Conservation (phyloP, 2,113 vertebrate genomes). For the Octodon degus region DNA sequence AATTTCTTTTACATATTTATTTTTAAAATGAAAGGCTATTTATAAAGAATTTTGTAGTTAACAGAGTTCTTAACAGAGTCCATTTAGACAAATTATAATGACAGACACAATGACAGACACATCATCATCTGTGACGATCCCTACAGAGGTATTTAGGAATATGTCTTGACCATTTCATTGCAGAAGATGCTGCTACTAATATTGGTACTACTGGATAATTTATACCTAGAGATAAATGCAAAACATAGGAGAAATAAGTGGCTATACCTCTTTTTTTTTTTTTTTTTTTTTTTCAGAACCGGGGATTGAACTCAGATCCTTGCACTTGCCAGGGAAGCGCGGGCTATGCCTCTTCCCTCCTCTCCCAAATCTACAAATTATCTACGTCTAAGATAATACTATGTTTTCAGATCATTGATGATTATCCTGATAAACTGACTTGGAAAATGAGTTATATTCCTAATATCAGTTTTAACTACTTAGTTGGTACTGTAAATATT, state of each 20-base stretch:
- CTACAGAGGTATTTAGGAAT: neutral
- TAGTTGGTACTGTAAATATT: neutral
- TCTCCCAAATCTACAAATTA: neutral
- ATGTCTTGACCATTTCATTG: neutral
- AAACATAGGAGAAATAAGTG: neutral
- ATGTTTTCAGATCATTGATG: conserved; percentile 18
- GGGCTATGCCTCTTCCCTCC: neutral
- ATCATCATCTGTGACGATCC: too few relatives aligned
- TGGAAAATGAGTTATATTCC: neutral
- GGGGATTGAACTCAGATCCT: too few relatives aligned
- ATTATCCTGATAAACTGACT: neutral
- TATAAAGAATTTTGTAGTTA: neutral
- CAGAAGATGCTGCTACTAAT: neutral
- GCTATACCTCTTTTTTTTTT: rapidly evolving
- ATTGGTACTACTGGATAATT: neutral
- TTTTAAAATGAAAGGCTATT: conserved; percentile 21
- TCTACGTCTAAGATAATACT: neutral
- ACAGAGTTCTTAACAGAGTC: neutral
- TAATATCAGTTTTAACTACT: neutral
- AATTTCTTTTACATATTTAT: conserved; percentile 41
- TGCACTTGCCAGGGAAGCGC: too few relatives aligned
- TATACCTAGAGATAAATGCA: neutral
- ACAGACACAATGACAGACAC: neutral
- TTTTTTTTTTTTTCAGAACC: too few relatives aligned
- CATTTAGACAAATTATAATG: conserved; percentile 15